phyloP scores from a whole-genome alignment of 1,140 invertebrate genomes.

The Semibalanus balanoides region DNA sequence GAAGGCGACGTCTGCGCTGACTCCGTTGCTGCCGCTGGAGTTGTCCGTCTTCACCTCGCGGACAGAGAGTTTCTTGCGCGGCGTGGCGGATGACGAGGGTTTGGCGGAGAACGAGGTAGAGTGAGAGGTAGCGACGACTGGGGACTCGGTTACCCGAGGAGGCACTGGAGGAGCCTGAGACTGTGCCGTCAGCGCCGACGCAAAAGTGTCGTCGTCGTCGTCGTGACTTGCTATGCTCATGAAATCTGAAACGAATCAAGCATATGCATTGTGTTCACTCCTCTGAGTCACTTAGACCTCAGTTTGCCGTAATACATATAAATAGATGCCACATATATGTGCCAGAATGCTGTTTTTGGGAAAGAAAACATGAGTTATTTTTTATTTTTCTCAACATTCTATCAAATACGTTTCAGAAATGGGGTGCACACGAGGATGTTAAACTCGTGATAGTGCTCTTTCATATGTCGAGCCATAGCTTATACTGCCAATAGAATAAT shows the following conservation, averaged over 20 bases:
- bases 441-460: too few relatives aligned
- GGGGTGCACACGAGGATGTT: too few relatives aligned
- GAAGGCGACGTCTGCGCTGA: conserved; percentile 17
- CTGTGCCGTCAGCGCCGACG: not conserved
- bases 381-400: too few relatives aligned
- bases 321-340: not conserved
- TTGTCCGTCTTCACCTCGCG: conserved; percentile 15
- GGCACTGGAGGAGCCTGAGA: not conserved
- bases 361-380: not conserved
- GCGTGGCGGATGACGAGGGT: not conserved
- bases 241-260: not conserved
- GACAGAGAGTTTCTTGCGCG: conserved; percentile 6
- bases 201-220: not conserved
- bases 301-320: not conserved
- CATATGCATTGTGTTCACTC: too few relatives aligned
- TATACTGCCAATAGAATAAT: too few relatives aligned
- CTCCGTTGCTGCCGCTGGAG: conserved; percentile 13
- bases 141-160: too few relatives aligned
- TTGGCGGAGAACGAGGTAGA: too few relatives aligned
- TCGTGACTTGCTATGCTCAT: not conserved
- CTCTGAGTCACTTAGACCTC: not conserved
- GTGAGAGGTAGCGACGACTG: too few relatives aligned
- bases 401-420: too few relatives aligned
- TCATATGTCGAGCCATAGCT: too few relatives aligned
- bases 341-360: not conserved